phyloP scores from a whole-genome alignment of 2,888 invertebrate species.

The Drosophila eohydei region DNA sequence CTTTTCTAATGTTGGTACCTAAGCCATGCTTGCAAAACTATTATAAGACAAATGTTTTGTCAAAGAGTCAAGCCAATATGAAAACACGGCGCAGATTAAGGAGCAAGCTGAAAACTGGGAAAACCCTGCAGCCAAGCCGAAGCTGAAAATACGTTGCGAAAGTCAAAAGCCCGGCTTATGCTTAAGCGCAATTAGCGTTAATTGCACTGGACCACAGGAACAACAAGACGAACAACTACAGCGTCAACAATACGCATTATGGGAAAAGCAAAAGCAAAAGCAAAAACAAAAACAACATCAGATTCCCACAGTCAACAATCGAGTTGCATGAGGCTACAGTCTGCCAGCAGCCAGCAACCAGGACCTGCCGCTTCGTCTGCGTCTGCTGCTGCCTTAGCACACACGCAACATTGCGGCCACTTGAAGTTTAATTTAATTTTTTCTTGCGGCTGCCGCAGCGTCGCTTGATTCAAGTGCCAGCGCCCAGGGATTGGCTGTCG shows the following conservation, averaged over 20 bases:
- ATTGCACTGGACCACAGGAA: slow-evolving; percentile 58
- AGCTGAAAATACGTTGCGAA: slow-evolving; percentile 71
- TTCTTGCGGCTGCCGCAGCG: slow-evolving; percentile 73
- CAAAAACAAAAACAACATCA: slow-evolving; percentile 26
- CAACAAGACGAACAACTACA: slow-evolving; percentile 19
- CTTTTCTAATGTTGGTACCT: background rate
- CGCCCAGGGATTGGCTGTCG: slow-evolving; percentile 70
- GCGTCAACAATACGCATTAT: slow-evolving; percentile 27
- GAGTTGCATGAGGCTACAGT: slow-evolving; percentile 36
- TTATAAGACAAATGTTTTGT: slow-evolving; percentile 32
- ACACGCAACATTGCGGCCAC: slow-evolving; percentile 74
- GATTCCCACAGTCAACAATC: slow-evolving; percentile 52
- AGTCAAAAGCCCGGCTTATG: slow-evolving; percentile 76
- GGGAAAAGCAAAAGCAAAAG: slow-evolving; percentile 17
- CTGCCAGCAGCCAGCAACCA: slow-evolving; percentile 24
- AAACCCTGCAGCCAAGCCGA: slow-evolving; percentile 65
- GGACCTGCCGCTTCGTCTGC: slow-evolving; percentile 32
- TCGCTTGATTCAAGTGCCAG: slow-evolving; percentile 67
- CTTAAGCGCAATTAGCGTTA: slow-evolving; percentile 74
- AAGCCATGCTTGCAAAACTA: slow-evolving; percentile 16
- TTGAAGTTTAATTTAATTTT: slow-evolving; percentile 79
- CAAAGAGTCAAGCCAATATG: slow-evolving; percentile 63
- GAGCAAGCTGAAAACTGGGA: slow-evolving; percentile 52
- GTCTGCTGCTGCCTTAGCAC: slow-evolving; percentile 16
- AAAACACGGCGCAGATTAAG: slow-evolving; percentile 46